Base-by-base conservation (phyloP, 2,888 invertebrate genomes). In the Pyralis farinalis region DNA sequence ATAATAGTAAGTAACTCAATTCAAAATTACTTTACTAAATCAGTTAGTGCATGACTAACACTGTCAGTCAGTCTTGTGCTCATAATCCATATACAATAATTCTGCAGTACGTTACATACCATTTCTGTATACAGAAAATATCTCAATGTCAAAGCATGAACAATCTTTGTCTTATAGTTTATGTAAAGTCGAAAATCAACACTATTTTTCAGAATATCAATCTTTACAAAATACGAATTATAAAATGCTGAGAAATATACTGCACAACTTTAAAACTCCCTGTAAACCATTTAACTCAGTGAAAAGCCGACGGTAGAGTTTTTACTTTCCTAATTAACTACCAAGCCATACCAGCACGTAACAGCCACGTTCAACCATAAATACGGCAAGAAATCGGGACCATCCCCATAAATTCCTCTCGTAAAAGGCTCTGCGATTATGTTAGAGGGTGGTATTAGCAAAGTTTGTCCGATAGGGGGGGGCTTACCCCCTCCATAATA, bases 391-490 rank as follows among this genome's bases (percentile, higher is more conserved):
- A 81, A 88, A 87, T 87, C 86, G 83, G 81, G 83, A 81, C 79
- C 83, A 85, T 87, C 86, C 80, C 76, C 83, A 88, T 88, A 87
- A 88, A 87, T 87, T 87, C 85, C 80, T 83, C 86, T 88, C 88
- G 86, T 88, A 88, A 88, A 88, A 88, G 87, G 87, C 83, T 85
- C 82, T 66, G 77, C 87, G 87, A 88, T 87, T 87, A 88, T 87
- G 87, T 86, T 83, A 78, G 87, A 76, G 87, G 87, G 88, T 88
- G 87, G 88, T 88, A 87, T 88, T 88, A 88, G 87, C 85, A 82
- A 88, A 88, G 87, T 88, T 88, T 86, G 87, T 85, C 86, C 86
- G 87, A 87, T 87, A 72, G 74, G 71, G 76, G 74, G n/a, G 75
- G 67, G 57, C 57, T 39, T 33, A 33, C 61, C 68, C 68, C 78